phyloP scores from a whole-genome alignment of 2,888 invertebrate species.

The Sinodicranocentrus sp. region DNA sequence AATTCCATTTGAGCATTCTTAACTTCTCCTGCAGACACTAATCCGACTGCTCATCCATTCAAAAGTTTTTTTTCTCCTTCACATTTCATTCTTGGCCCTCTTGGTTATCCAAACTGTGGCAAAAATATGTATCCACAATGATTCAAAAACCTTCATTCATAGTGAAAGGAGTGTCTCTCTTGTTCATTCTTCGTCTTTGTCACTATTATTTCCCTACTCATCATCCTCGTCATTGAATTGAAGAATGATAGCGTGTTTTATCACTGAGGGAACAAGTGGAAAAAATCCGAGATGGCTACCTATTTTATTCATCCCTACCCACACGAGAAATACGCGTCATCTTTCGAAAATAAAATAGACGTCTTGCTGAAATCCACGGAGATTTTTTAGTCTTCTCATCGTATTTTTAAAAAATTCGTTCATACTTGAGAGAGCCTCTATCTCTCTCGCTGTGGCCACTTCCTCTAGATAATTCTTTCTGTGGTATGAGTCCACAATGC shows the following conservation, averaged over 20 bases:
- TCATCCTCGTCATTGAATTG: constrained; percentile 25
- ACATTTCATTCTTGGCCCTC: too few relatives aligned
- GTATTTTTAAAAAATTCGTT: too few relatives aligned
- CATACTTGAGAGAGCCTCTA: too few relatives aligned
- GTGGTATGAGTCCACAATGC: too few relatives aligned
- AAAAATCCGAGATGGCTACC: constrained; percentile 9
- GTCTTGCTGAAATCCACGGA: constrained; percentile 47
- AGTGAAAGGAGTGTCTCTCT: constrained; percentile 42
- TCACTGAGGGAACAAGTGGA: background rate
- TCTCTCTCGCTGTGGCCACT: too few relatives aligned
- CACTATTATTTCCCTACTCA: constrained; percentile 30
- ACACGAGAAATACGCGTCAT: constrained; percentile 27
- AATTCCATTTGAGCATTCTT: constrained; percentile 31
- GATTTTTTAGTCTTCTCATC: too few relatives aligned
- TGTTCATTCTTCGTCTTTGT: constrained; percentile 21
- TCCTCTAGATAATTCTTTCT: too few relatives aligned
- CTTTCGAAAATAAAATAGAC: background rate
- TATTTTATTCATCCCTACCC: constrained; percentile 5
- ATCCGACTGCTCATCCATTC: constrained; percentile 40
- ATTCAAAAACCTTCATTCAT: constrained; percentile 30
- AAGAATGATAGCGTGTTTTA: constrained; percentile 9
- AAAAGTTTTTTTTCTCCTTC: constrained; percentile 13
- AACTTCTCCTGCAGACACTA: constrained; percentile 10
- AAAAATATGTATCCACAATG: constrained; percentile 22
- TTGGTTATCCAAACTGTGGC: constrained; percentile 11